Conservation (phyloP, 2,888 invertebrate genomes). For the Sphecodes monilicornis region DNA sequence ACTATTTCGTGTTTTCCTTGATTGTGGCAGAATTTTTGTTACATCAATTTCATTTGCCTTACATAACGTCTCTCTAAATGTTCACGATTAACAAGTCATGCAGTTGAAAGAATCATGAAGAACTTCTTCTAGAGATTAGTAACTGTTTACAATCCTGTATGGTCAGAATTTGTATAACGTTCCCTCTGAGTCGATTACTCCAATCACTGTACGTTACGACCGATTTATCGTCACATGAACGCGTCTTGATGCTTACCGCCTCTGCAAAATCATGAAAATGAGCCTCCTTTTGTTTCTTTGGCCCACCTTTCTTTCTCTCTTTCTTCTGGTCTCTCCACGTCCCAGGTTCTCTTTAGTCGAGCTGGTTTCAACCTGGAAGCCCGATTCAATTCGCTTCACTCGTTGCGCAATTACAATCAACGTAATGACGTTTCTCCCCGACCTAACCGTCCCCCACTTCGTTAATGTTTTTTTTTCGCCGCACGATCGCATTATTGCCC, state of each 20-base stretch:
- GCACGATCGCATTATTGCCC: conserved; percentile 67
- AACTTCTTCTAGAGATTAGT: not conserved
- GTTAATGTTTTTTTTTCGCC: conserved; percentile 48
- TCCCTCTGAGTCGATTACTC: not conserved
- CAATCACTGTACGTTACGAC: not conserved
- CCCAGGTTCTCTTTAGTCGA: not conserved
- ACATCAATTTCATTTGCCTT: not conserved
- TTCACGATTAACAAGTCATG: not conserved
- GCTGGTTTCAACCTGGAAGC: conserved; percentile 20
- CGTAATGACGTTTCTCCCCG: conserved; percentile 76
- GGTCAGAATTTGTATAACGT: not conserved
- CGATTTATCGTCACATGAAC: conserved; percentile 38
- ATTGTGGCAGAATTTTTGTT: too few species aligned
- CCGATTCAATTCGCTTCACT: conserved; percentile 67
- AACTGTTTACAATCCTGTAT: not conserved
- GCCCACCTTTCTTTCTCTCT: not conserved
- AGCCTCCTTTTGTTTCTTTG: conserved; percentile 7
- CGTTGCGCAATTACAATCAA: conserved; percentile 80
- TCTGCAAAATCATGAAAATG: conserved; percentile 53
- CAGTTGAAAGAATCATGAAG: not conserved
- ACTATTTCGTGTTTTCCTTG: too few species aligned
- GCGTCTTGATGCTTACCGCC: not conserved
- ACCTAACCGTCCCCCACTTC: conserved; percentile 45
- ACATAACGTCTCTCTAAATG: not conserved
- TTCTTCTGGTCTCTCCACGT: not conserved